phyloP scores from a whole-genome alignment of 2,113 vertebrate genomes.

The Lepisosteus oculatus region DNA sequence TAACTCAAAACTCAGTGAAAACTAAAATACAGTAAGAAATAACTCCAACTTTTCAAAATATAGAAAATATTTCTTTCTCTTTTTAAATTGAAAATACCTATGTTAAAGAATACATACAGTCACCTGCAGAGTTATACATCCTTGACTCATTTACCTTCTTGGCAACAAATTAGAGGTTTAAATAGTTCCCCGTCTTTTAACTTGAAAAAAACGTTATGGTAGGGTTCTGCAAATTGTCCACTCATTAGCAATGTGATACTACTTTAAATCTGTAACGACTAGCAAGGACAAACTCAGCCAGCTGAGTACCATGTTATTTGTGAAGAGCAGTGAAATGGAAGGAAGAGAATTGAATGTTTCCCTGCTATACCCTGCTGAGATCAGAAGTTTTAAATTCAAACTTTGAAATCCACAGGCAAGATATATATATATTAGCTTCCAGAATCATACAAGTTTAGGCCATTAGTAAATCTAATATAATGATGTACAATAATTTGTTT shows the following conservation, averaged over 20 bases:
- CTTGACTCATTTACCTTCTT: background rate
- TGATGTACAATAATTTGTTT: slow-evolving; percentile 31
- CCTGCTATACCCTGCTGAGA: background rate
- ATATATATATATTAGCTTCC: slow-evolving; percentile 18
- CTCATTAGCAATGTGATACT: background rate
- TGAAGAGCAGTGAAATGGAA: slow-evolving; percentile 23
- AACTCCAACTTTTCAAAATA: slow-evolving; percentile 5
- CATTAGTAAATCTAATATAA: slow-evolving; percentile 20
- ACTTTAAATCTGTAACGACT: slow-evolving; percentile 20
- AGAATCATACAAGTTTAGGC: slow-evolving; percentile 21
- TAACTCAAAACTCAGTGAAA: slow-evolving; percentile 58
- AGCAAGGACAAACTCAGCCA: slow-evolving; percentile 55
- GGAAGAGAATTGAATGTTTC: slow-evolving; percentile 16
- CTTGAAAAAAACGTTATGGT: background rate
- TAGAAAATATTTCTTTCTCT: slow-evolving; percentile 1
- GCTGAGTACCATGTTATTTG: slow-evolving; percentile 56
- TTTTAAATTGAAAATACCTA: slow-evolving; percentile 1
- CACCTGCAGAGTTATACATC: background rate
- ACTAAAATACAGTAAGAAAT: background rate
- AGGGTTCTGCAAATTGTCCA: background rate
- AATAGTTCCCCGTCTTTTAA: background rate
- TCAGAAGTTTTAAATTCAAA: background rate
- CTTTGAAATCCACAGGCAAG: slow-evolving; percentile 8
- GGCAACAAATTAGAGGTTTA: background rate
- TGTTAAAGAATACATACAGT: background rate